Evolutionary conservation across 2,113 vertebrate genomes (phyloP), one percentile per base, ranked within the genome.

Genomic region (Sisor rabdophorus): DNA sequence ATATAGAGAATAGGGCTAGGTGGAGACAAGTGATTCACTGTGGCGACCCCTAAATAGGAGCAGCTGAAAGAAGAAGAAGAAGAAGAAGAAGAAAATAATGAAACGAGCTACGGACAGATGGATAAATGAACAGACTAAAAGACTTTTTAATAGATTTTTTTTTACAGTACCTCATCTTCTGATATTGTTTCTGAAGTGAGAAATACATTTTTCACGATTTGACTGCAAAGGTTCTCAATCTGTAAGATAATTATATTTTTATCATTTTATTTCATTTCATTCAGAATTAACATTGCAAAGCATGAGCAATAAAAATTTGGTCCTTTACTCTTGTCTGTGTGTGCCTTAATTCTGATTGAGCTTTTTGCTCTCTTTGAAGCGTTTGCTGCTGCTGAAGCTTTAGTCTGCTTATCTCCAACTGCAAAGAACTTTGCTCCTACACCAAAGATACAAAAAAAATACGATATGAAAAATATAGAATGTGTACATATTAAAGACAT

Each of bases 351-450:
- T 76, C 68, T 56, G 40, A 55, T 47, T 76, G 67, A 24, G 77
- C 24, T 61, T 60, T 52, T 22, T 75, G 48, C 77, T 81, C 79
- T 56, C 77, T 80, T 54, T 80, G 82, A 48, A 80, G 76, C 13
- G 52, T 75, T 36, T 76, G 50, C 26, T 76, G 60, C 24, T 79
- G 76, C 44, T 81, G 71, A 53, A 82, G 84, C 0, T 73, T 84
- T 71, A 87, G 86, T 87, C 50, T 90, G 79, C 83, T 84, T 11
- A 87, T 71, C 52, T 87, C 86, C 4, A 84, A 79, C 52, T 82
- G 79, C 79, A 92, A 84, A 69, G 88, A 86, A 75, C 88, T 82
- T 84, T 88, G 86, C 7, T 85, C 87, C 93, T 94, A 80, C 82
- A 84, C 1, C 59, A 12, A 1, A 44, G 13, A 74, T 28, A 78